Base-by-base conservation (phyloP, 2,113 vertebrate species). In the Chaetorhynchus papuensis region DNA sequence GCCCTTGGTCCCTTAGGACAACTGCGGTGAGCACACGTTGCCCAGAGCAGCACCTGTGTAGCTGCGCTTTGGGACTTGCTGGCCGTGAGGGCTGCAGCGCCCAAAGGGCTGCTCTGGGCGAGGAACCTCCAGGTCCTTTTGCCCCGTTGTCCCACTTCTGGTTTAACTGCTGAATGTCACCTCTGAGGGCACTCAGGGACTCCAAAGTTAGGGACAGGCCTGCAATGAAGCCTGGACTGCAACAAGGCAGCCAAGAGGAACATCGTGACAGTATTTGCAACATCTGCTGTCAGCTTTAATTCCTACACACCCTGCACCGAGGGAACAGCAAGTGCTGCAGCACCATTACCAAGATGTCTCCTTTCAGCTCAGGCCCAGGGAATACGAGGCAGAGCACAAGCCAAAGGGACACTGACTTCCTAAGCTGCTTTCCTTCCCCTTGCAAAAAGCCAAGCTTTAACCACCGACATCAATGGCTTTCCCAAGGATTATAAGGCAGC, bases 11-110 rank as follows among this genome's bases (percentile, higher is more conserved):
- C 9, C 3, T 31, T 8, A 3, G 28, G 45, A 27, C 45, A 30
- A 15, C 30, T 4, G 12, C 2, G 12, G 31, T 21, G 42, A 23
- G 4, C 16, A 4, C 33, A 4, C 0, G 0, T 4, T 14, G 31
- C 37, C 53, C 20, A 8, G 37, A 30, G 50, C 72, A 33, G 45
- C 61, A 2, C 24, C 11, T 3, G 19, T 5, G 47, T 3, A n/a
- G 63, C 64, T 21, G 19, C 39, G 5, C 33, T 30, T 9, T 0
- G 10, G 61, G 23, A 20, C 17, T 20, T 5, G 6, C 27, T 30
- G 35, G 12, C 54, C 10, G 11, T 5, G 17, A 39, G 7, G 4
- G 35, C 59, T 39, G 31, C 23, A 9, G 18, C 31, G 57, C 39
- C 9, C 35, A 33, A 5, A 2, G 7, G 30, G 57, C n/a, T 24